Conservation (phyloP, 2,888 invertebrate genomes). For the Argyresthia goedartella region DNA sequence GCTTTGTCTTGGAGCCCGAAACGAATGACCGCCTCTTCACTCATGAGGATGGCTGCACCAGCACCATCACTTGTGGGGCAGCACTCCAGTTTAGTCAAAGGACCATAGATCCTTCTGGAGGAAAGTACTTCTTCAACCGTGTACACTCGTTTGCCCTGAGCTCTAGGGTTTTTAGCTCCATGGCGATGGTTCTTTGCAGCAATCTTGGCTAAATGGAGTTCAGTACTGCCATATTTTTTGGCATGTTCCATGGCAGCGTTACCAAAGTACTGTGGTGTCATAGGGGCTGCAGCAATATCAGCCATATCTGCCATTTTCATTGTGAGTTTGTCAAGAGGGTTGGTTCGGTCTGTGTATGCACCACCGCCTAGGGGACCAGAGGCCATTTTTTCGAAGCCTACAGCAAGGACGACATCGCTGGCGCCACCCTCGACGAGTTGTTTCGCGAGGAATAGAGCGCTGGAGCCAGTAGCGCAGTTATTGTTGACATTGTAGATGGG, state of each 20-base stretch:
- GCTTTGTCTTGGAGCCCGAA: slow-evolving; percentile 86
- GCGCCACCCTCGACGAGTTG: slow-evolving; percentile 92
- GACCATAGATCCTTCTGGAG: slow-evolving; percentile 90
- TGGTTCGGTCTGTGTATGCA: slow-evolving; percentile 85
- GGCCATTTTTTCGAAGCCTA: slow-evolving; percentile 99
- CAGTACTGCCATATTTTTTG: slow-evolving; percentile 93
- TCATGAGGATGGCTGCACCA: slow-evolving; percentile 92
- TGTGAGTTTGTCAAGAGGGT: slow-evolving; percentile 91
- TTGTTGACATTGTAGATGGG: slow-evolving; percentile 99
- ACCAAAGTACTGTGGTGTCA: slow-evolving; percentile 96
- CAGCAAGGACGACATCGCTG: slow-evolving; percentile 89
- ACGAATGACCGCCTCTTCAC: slow-evolving; percentile 89
- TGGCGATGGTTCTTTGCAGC: slow-evolving; percentile 98
- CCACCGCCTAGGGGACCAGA: slow-evolving; percentile 84
- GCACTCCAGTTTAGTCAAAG: slow-evolving; percentile 96
- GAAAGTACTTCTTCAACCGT: slow-evolving; percentile 90
- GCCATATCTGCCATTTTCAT: slow-evolving; percentile 85
- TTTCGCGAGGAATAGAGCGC: slow-evolving; percentile 90
- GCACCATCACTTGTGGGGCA: slow-evolving; percentile 99
- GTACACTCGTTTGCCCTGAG: slow-evolving; percentile 95
- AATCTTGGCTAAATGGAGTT: slow-evolving; percentile 96
- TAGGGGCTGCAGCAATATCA: slow-evolving; percentile 86
- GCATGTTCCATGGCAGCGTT: slow-evolving; percentile 97
- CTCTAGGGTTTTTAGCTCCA: slow-evolving; percentile 96
- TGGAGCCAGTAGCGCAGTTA: slow-evolving; percentile 97